Conservation (phyloP, 64 coral and sea anemone species). For the Dendrophyllia cribrosa region DNA sequence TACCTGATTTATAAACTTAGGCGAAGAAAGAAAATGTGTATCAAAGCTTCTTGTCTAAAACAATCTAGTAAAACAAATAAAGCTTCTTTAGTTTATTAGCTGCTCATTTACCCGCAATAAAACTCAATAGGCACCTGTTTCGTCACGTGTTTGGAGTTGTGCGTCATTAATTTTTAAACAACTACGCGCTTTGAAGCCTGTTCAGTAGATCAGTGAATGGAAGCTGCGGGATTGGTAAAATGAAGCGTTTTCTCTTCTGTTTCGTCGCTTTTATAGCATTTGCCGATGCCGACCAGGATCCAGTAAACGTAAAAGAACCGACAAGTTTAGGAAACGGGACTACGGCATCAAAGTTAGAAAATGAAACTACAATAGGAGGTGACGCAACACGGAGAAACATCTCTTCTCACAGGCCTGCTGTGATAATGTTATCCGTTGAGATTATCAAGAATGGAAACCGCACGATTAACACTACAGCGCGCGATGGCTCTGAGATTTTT, state of each 20-base stretch:
- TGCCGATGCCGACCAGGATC: background rate
- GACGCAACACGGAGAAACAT: background rate
- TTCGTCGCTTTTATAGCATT: background rate
- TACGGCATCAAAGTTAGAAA: background rate
- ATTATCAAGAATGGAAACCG: slow-evolving; percentile 42
- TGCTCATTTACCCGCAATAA: slow-evolving; percentile 22
- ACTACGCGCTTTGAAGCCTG: background rate
- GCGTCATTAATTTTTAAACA: slow-evolving; percentile 25
- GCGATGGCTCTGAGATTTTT: slow-evolving; percentile 32
- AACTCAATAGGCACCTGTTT: slow-evolving; percentile 1
- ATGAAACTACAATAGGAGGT: background rate
- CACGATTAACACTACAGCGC: background rate
- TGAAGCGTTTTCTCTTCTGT: background rate
- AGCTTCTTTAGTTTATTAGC: background rate
- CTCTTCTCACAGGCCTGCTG: background rate
- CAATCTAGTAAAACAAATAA: background rate
- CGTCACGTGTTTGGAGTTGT: background rate
- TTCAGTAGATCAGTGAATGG: background rate
- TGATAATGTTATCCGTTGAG: slow-evolving; percentile 48
- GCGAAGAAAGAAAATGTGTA: background rate
- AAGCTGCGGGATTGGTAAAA: background rate
- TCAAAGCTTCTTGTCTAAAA: background rate
- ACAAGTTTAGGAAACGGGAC: background rate
- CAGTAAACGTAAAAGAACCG: background rate
- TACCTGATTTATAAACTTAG: too few species aligned